Conservation (phyloP, 2,888 invertebrate genomes). For the Hirudinaria manillensis region DNA sequence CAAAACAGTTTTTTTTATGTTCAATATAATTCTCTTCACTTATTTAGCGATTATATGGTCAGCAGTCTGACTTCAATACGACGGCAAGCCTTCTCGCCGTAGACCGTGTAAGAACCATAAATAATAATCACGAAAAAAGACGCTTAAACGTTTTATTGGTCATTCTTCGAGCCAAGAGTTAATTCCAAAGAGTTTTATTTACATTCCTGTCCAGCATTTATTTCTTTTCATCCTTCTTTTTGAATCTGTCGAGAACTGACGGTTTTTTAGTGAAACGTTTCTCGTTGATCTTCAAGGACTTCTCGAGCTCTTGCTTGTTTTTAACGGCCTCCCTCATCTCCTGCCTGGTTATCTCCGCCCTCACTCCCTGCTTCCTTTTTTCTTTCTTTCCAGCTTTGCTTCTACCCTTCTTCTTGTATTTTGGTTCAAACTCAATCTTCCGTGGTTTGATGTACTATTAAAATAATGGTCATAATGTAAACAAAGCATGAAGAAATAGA, state of each 20-base stretch:
- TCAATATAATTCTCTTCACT: too few species aligned
- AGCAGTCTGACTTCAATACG: too few species aligned
- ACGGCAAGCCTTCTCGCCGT: too few species aligned
- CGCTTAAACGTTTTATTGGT: too few species aligned
- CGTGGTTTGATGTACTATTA: slow-evolving; percentile 67
- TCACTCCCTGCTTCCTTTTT: slow-evolving; percentile 47
- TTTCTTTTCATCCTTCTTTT: not conserved
- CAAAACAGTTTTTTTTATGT: too few species aligned
- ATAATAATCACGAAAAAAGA: too few species aligned
- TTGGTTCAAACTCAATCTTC: slow-evolving; percentile 69
- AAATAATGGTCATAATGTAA: slow-evolving; percentile 51
- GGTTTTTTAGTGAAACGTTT: slow-evolving; percentile 2
- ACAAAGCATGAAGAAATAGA: not conserved
- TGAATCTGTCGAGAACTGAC: slow-evolving; percentile 6
- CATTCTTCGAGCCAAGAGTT: too few species aligned
- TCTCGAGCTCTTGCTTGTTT: slow-evolving; percentile 5
- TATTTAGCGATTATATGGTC: too few species aligned
- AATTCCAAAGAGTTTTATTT: not conserved
- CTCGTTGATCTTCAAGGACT: not conserved
- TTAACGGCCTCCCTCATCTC: slow-evolving; percentile 21
- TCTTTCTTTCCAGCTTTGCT: slow-evolving; percentile 46
- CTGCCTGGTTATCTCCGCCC: slow-evolving; percentile 27
- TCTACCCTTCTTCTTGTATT: slow-evolving; percentile 66
- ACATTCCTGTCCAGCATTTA: not conserved
- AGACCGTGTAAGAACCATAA: too few species aligned